Conservation (phyloP, 2,113 vertebrate genomes). For the Corvus cornix region DNA sequence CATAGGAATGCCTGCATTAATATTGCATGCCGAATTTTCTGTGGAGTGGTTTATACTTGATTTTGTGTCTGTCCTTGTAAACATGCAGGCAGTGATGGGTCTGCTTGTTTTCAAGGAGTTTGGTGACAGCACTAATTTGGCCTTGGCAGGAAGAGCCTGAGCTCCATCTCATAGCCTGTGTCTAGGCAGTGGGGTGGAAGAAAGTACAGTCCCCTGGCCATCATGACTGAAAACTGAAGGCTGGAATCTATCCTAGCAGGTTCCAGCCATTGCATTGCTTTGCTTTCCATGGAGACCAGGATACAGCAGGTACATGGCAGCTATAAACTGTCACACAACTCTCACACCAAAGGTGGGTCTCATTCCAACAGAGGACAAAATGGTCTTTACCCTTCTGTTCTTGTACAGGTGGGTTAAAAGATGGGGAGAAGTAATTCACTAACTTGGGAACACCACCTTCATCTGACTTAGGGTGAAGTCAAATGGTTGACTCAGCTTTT, state of each 20-base stretch:
- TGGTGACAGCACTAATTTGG: fast-evolving
- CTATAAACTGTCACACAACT: background rate
- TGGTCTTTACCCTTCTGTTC: background rate
- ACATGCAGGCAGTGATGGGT: background rate
- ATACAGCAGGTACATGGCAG: background rate
- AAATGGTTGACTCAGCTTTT: background rate
- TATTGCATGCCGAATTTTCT: background rate
- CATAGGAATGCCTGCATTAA: background rate
- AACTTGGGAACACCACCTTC: background rate
- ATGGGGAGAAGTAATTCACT: background rate
- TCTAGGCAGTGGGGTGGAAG: background rate
- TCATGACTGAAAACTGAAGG: background rate
- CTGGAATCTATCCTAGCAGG: background rate
- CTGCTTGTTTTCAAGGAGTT: background rate
- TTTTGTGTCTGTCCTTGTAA: background rate
- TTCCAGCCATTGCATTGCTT: background rate
- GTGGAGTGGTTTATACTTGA: background rate
- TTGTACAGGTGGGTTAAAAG: background rate
- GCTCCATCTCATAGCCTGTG: background rate
- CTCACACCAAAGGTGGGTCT: background rate
- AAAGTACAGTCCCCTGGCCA: background rate
- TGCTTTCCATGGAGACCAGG: fast-evolving
- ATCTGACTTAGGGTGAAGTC: background rate
- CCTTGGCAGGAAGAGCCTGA: background rate
- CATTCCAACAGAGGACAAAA: background rate